These are phyloP conservation scores for Arctia plantaginis DNA, from an alignment of 2,888 invertebrate species.

Conservation along the genomic window DNA sequence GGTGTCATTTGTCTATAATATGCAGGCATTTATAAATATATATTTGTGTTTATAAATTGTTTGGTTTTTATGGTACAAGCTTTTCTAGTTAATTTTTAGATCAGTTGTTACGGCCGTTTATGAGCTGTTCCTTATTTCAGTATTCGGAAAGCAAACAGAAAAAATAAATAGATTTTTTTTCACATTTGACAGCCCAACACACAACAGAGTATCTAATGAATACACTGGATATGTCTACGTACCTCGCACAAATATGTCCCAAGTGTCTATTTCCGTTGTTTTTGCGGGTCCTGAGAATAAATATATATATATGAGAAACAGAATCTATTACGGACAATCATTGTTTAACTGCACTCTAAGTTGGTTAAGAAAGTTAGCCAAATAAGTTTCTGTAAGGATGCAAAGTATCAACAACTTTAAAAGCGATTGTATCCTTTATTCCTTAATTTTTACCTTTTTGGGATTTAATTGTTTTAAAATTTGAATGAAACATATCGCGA, in stretches of 20 bases:
- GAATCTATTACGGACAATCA: not conserved
- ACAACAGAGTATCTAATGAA: not conserved
- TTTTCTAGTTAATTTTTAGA: no score
- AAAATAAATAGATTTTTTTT: not conserved
- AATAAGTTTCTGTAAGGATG: no score
- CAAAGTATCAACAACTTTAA: no score
- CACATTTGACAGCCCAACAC: not conserved
- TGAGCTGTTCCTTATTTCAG: not conserved
- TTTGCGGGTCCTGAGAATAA: not conserved
- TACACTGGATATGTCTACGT: not conserved
- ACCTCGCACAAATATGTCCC: slow-evolving; percentile 14
- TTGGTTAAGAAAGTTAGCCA: not conserved
- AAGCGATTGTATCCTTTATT: no score
- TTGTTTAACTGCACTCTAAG: not conserved
- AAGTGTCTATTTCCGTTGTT: slow-evolving; percentile 1
- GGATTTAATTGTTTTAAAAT: no score
- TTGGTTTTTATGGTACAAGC: not conserved
- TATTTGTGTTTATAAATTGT: not conserved
- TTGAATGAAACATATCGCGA: no score
- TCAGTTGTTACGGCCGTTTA: not conserved
- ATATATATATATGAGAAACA: not conserved
- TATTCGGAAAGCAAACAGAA: not conserved
- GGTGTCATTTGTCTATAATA: no score
- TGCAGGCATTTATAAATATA: no score
- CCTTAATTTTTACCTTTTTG: no score